Base-by-base conservation (phyloP, 2,888 invertebrate genomes). In the Scotopteryx bipunctaria region DNA sequence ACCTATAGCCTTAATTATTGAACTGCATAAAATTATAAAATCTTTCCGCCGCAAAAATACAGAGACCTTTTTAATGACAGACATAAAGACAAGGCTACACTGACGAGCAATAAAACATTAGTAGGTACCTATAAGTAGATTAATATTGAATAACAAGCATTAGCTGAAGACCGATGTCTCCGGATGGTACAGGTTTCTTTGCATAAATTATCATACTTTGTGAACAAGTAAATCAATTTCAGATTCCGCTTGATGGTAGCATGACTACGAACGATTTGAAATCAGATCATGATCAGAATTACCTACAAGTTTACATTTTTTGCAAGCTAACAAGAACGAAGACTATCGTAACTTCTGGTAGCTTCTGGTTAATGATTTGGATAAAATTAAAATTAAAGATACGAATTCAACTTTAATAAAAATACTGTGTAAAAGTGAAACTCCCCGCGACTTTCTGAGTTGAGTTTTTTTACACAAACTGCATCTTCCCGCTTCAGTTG, bases 171-270 rank as follows among this genome's bases (percentile, higher is more conserved):
- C 63, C 43, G 53, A 54, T 48, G 79, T 88, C 88, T 60, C 88
- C 60, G 73, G 55, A 76, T 79, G 88, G 88, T 87, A 89, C 88
- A 85, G 76, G 72, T 69, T 78, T 78, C 74, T 83, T 82, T 77
- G 84, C 82, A 85, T 86, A 85, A 87, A 86, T 86, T 83, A 84
- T 72, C 58, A 65, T 68, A 67, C 60, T 67, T 69, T 68, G 69
- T 65, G 63, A 69, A 59, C 64, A 57, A 67, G 66, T 72, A 75
- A 71, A 74, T 73, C 74, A 72, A 75, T 74, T 73, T 66, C 56
- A 60, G 61, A 64, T 61, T 63, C 41, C 43, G 56, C 52, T 49
- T 42, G 37, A 59, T 63, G 62, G 63, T 61, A 64, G 53, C 69
- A 66, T 68, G 64, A 38, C 38, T 36, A 32, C 23, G 16, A 44